These are phyloP conservation scores for Drosophila neotestacea DNA, from an alignment of 2,888 invertebrate species.

Conservation along the genomic window DNA sequence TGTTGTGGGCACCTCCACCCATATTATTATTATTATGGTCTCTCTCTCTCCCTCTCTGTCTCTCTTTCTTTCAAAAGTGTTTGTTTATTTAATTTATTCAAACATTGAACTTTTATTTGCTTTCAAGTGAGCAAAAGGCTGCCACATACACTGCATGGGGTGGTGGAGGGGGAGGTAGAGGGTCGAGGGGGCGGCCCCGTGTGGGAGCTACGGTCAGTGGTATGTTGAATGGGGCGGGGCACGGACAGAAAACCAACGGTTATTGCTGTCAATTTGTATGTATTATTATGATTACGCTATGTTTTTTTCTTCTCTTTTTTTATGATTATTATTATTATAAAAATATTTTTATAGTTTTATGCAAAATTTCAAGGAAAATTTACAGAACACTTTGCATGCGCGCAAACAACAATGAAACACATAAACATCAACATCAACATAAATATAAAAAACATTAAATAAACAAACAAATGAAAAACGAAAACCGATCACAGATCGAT, in stretches of 20 bases:
- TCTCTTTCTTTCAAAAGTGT: slow-evolving; percentile 9
- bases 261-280: slow-evolving; percentile 23
- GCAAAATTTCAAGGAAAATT: slow-evolving; percentile 69
- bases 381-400: slow-evolving; percentile 46
- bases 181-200: background rate
- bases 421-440: slow-evolving; percentile 15
- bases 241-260: slow-evolving; percentile 47
- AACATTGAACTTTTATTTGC: slow-evolving; percentile 75
- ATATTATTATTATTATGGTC: slow-evolving; percentile 41
- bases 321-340: slow-evolving; percentile 14
- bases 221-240: slow-evolving; percentile 36
- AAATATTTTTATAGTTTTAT: slow-evolving; percentile 52
- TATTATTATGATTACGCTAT: slow-evolving; percentile 15
- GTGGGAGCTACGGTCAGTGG: slow-evolving; percentile 4
- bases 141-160: slow-evolving; percentile 13
- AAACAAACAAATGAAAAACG: slow-evolving; percentile 17
- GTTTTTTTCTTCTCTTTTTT: slow-evolving; percentile 7
- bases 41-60: slow-evolving; percentile 4
- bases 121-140: slow-evolving; percentile 54
- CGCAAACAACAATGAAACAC: slow-evolving; percentile 30
- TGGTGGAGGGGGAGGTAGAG: background rate
- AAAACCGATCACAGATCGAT: slow-evolving; percentile 8
- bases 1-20: slow-evolving; percentile 48
- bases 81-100: slow-evolving; percentile 68
- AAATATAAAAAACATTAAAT: slow-evolving; percentile 1